These are phyloP conservation scores for Drosophila tanythrix DNA, from an alignment of 2,888 invertebrate species.

Conservation along the genomic window DNA sequence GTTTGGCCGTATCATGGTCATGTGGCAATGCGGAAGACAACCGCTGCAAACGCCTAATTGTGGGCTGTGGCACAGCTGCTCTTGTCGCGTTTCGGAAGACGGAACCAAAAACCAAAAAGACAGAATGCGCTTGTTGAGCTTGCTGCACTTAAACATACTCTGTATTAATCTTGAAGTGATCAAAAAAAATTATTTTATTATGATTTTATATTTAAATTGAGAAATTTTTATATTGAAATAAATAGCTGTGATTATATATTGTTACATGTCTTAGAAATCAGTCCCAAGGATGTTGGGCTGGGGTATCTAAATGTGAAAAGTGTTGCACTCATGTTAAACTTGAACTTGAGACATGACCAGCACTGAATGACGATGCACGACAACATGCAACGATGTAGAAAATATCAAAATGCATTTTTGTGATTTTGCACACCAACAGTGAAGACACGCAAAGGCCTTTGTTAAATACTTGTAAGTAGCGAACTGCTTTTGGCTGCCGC, in stretches of 20 bases:
- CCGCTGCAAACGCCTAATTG: constrained; percentile 63
- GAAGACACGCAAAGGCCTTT: constrained; percentile 33
- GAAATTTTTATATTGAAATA: background rate
- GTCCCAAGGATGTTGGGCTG: background rate
- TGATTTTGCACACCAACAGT: constrained; percentile 38
- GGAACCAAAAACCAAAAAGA: constrained; percentile 53
- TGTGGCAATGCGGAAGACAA: constrained; percentile 66
- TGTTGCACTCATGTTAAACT: constrained; percentile 55
- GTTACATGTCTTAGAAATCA: background rate
- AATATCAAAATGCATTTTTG: constrained; percentile 27
- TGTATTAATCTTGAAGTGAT: background rate
- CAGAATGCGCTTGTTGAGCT: background rate
- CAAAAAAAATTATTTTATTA: too few species aligned
- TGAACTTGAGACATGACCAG: constrained; percentile 70
- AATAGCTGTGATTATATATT: background rate
- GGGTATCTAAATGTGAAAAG: constrained; percentile 4
- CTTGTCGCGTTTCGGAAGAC: constrained; percentile 63
- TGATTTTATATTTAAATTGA: background rate
- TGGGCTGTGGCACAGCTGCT: constrained; percentile 49
- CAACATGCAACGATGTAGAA: constrained; percentile 57
- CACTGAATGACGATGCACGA: constrained; percentile 25
- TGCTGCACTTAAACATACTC: constrained; percentile 26
- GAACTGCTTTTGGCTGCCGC: constrained; percentile 30
- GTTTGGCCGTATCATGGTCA: constrained; percentile 46
- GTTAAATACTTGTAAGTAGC: constrained; percentile 25